Evolutionary conservation across 2,888 invertebrate genomes (phyloP).

Genomic region (Tachina grossa): DNA sequence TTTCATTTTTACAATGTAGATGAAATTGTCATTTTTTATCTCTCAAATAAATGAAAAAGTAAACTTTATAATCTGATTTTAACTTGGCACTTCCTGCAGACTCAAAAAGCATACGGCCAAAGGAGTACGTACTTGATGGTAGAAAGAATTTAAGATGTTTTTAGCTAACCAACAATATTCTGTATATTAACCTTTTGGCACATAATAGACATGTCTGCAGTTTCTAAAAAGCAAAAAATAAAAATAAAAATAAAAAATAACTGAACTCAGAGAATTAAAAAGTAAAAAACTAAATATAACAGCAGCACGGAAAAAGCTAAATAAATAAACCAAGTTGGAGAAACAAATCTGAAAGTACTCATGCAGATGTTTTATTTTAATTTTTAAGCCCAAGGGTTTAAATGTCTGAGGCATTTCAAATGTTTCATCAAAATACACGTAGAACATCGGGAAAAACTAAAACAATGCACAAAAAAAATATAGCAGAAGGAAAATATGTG

Average conservation of each 20-base stretch:
- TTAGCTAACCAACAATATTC: constrained; percentile 20
- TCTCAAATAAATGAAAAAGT: constrained; percentile 5
- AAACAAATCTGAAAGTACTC: constrained; percentile 41
- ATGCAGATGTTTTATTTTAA: constrained; percentile 33
- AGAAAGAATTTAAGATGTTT: not conserved
- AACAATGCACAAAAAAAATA: constrained; percentile 22
- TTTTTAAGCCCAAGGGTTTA: constrained; percentile 49
- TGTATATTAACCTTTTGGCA: constrained; percentile 59
- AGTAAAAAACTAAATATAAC: not conserved
- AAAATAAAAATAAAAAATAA: not conserved
- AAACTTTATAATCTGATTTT: constrained; percentile 50
- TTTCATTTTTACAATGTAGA: not conserved
- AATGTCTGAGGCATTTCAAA: constrained; percentile 65
- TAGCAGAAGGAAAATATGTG: not conserved
- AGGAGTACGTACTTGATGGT: not conserved
- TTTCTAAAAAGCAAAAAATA: constrained; percentile 4
- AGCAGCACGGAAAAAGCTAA: not conserved
- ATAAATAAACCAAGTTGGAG: constrained; percentile 20
- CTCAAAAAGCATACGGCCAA: not conserved
- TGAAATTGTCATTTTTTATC: not conserved
- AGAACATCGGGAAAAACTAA: constrained; percentile 41
- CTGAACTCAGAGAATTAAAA: not conserved
- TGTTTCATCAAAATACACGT: constrained; percentile 58
- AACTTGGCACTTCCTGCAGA: constrained; percentile 14
- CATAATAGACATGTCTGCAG: constrained; percentile 62